Evolutionary conservation across 2,797 vertebrate genomes (phyloP).

Genomic region (Sebastes nivosus): DNA sequence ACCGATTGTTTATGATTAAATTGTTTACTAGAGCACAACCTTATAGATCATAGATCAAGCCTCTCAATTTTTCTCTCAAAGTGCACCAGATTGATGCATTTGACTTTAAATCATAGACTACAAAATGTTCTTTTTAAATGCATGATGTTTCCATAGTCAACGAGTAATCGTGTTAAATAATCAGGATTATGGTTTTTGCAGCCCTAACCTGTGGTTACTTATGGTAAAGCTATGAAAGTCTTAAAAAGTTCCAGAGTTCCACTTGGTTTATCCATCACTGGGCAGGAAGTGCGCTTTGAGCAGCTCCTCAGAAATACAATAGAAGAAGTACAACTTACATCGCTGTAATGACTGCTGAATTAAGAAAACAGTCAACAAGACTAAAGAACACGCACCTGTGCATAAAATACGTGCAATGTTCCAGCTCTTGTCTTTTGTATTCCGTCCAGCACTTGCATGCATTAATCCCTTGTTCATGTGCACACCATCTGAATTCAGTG

Average conservation of each 20-base stretch:
- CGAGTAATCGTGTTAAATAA: too few species aligned
- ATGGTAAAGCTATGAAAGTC: not conserved
- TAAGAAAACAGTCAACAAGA: not conserved
- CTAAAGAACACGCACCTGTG: not conserved
- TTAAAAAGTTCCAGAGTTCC: not conserved
- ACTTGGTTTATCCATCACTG: not conserved
- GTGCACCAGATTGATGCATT: too few species aligned
- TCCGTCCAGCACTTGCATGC: not conserved
- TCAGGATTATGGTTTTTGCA: too few species aligned
- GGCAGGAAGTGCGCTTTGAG: not conserved
- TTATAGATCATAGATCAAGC: too few species aligned
- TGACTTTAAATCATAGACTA: too few species aligned
- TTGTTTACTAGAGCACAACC: too few species aligned
- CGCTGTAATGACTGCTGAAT: not conserved
- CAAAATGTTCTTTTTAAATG: too few species aligned
- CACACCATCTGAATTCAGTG: not conserved
- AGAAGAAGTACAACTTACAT: not conserved
- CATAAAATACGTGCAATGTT: not conserved
- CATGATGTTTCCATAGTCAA: too few species aligned
- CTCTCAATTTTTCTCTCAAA: too few species aligned
- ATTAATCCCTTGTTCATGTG: not conserved
- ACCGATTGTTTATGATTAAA: too few species aligned
- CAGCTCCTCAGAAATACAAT: not conserved
- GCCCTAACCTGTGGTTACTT: too few species aligned
- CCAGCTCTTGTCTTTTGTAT: not conserved